Evolutionary conservation across 2,797 vertebrate genomes (phyloP).

Genomic region (Ptychobarbus kaznakovi): DNA sequence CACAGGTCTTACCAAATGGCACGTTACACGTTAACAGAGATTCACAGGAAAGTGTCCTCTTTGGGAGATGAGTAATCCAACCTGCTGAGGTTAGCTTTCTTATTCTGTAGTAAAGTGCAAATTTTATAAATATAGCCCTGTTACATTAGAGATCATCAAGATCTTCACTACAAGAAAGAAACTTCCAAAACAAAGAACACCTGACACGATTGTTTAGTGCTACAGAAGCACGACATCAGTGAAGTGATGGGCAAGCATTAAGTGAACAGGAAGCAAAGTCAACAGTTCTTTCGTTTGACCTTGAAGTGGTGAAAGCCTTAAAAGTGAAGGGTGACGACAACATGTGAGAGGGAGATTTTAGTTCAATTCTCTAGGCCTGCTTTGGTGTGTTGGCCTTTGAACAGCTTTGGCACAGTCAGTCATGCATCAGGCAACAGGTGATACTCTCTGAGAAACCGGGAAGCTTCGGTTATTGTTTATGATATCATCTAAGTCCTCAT

Average conservation of each 20-base stretch:
- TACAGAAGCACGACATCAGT: conserved; percentile 63
- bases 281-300: conserved; percentile 24
- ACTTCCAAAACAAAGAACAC: conserved; percentile 36
- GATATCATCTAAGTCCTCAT: conserved; percentile 81
- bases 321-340: conserved; percentile 23
- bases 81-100: conserved; percentile 33
- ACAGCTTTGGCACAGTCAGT: conserved; percentile 70
- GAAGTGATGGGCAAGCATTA: conserved; percentile 70
- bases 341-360: not conserved
- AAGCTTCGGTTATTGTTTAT: conserved; percentile 83
- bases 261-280: conserved; percentile 49
- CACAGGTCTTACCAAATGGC: conserved; percentile 25
- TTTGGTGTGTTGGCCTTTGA: conserved; percentile 58
- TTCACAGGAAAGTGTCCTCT: conserved; percentile 44
- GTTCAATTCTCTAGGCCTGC: conserved; percentile 10
- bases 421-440: conserved; percentile 77
- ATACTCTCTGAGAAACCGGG: conserved; percentile 72
- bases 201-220: conserved; percentile 69
- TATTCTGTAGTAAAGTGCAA: conserved; percentile 58
- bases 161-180: conserved; percentile 47
- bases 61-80: conserved; percentile 46
- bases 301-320: conserved; percentile 41
- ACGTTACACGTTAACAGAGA: conserved; percentile 63
- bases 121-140: conserved; percentile 58
- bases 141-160: conserved; percentile 44